A percentile compares a stretch with the other conserved stretches of the same genome.
Conservation (phyloP, 2,113 vertebrate genomes). For the Corythornis cristatus region DNA sequence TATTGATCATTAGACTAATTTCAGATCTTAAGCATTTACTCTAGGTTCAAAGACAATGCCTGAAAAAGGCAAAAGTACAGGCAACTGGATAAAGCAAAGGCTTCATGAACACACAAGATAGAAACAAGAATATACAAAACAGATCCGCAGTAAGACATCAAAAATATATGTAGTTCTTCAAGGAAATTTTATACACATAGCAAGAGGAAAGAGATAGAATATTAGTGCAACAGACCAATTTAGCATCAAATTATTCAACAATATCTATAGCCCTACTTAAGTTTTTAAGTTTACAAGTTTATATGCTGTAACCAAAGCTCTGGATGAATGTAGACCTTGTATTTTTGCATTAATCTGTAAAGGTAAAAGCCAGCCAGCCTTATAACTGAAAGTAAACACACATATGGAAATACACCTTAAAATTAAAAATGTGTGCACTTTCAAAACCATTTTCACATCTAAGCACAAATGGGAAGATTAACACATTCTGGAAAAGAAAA, state of each 20-base stretch:
- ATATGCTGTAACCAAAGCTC: not conserved
- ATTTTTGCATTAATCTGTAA: not conserved
- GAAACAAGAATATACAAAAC: not conserved
- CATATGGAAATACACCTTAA: not conserved
- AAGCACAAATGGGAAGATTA: not conserved
- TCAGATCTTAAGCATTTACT: not conserved
- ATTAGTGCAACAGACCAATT: not conserved
- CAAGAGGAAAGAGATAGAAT: not conserved
- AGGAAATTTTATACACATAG: not conserved
- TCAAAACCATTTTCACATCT: not conserved
- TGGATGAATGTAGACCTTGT: not conserved
- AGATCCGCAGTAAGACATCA: not conserved
- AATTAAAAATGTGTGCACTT: not conserved
- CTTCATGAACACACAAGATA: not conserved
- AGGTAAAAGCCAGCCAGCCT: not conserved
- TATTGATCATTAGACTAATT: not conserved
- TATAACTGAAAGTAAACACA: not conserved
- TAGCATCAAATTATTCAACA: not conserved
- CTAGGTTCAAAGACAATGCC: not conserved
- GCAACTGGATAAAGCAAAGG: not conserved
- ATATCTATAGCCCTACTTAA: not conserved
- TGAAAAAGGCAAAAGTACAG: not conserved
- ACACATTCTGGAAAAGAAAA: not conserved
- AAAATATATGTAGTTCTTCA: not conserved
- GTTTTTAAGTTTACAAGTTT: not conserved